Evolutionary conservation across 2,113 vertebrate genomes (phyloP).

Genomic region (Monopterus albus): DNA sequence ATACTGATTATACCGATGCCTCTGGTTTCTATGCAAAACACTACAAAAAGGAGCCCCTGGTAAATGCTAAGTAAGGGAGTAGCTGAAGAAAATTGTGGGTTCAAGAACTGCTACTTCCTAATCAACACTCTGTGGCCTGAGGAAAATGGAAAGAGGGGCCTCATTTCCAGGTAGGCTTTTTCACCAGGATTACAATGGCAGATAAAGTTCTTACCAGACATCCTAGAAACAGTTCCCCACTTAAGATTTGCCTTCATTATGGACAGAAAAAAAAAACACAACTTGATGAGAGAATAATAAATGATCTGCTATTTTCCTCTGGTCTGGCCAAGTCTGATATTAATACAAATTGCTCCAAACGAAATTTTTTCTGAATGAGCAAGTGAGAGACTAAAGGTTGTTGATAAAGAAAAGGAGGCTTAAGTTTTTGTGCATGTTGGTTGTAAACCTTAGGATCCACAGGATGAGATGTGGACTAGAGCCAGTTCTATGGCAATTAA

Average conservation of each 20-base stretch:
- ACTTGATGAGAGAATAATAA: conserved; percentile 30
- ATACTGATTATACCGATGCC: conserved; percentile 77
- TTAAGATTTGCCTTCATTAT: conserved; percentile 31
- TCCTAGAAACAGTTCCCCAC: conserved; percentile 36
- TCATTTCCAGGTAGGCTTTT: conserved; percentile 56
- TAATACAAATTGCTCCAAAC: conserved; percentile 2
- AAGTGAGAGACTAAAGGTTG: not conserved
- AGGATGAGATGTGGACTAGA: too few species aligned
- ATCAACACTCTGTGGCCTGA: conserved; percentile 69
- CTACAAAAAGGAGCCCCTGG: conserved; percentile 44
- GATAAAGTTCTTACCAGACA: conserved; percentile 39
- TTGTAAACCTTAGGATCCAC: too few species aligned
- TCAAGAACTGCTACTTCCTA: conserved; percentile 77
- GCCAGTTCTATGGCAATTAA: too few species aligned
- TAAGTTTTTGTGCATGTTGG: too few species aligned
- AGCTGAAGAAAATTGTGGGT: conserved; percentile 58
- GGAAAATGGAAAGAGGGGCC: conserved; percentile 69
- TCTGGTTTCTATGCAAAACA: conserved; percentile 59
- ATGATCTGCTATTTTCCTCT: conserved; percentile 41
- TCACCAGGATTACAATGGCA: conserved; percentile 36
- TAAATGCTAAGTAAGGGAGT: conserved; percentile 39
- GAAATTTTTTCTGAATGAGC: conserved; percentile 10
- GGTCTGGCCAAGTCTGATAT: not conserved
- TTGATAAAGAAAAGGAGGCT: too few species aligned
- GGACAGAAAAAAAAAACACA: conserved; percentile 46